A percentile compares a stretch with the other conserved stretches of the same genome.
phyloP scores from a whole-genome alignment of 2,888 invertebrate species.

The Teinopalpus imperialis region DNA sequence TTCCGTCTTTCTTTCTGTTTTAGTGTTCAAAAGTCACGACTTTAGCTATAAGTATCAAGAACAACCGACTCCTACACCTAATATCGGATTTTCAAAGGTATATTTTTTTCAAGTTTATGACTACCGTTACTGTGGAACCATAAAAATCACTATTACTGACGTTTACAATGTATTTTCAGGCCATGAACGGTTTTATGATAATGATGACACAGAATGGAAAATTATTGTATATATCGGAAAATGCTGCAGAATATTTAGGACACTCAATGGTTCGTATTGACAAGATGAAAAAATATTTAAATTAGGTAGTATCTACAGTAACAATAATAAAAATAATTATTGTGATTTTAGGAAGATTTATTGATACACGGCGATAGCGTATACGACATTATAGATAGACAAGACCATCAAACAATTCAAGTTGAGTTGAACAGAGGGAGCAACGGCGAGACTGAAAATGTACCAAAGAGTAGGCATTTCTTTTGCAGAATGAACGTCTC shows the following conservation, averaged over 20 bases:
- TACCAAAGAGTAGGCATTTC: constrained; percentile 89
- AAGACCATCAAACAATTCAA: constrained; percentile 98
- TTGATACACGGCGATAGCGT: constrained; percentile 99
- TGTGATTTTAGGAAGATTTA: constrained; percentile 92
- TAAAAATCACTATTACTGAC: constrained; percentile 44
- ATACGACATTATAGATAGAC: constrained; percentile 99
- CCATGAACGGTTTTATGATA: constrained; percentile 98
- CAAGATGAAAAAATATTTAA: too few relatives aligned
- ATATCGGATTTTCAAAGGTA: constrained; percentile 96
- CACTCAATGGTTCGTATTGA: constrained; percentile 94
- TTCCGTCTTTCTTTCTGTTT: constrained; percentile 83
- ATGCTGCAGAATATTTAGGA: constrained; percentile 98
- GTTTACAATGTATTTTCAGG: constrained; percentile 85
- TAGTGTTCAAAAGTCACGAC: constrained; percentile 94
- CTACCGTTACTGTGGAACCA: constrained; percentile 42
- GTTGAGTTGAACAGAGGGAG: constrained; percentile 89
- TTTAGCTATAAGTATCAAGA: constrained; percentile 85
- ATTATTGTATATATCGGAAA: constrained; percentile 98
- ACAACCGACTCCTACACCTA: constrained; percentile 88
- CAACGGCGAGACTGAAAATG: constrained; percentile 78
- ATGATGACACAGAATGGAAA: constrained; percentile 99
- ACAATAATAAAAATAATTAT: not conserved
- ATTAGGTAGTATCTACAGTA: too few relatives aligned
- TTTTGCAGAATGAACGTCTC: constrained; percentile 99
- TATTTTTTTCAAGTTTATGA: constrained; percentile 57